A percentile compares a stretch with the other conserved stretches of the same genome.
These are phyloP conservation scores for Hydriomena furcata DNA, from an alignment of 2,888 invertebrate genomes.

Conservation along the genomic window DNA sequence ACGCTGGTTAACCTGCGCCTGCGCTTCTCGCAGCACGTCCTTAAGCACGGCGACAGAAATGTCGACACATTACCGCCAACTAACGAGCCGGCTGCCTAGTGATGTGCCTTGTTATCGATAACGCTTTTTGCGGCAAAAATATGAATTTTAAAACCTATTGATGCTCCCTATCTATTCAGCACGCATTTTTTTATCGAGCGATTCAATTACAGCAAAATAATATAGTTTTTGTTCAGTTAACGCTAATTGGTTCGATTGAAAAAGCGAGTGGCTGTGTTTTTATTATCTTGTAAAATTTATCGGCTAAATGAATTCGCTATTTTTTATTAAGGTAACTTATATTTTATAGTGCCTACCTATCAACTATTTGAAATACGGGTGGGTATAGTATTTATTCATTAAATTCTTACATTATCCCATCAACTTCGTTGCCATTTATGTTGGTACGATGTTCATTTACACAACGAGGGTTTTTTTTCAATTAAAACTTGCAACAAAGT, in stretches of 20 bases:
- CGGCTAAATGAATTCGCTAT: slow-evolving; percentile 10
- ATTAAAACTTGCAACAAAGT: slow-evolving; percentile 11
- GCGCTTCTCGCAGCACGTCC: slow-evolving; percentile 29
- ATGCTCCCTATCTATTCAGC: slow-evolving; percentile 24
- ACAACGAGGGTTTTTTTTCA: neutral
- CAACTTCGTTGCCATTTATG: slow-evolving; percentile 1
- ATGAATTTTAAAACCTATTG: slow-evolving; percentile 47
- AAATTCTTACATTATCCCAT: neutral
- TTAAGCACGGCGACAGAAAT: slow-evolving; percentile 53
- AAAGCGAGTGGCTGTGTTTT: slow-evolving; percentile 11
- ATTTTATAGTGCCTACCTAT: too few species aligned
- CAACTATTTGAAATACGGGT: neutral
- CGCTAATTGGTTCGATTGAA: slow-evolving; percentile 25
- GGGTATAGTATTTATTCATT: too few species aligned
- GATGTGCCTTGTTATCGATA: slow-evolving; percentile 41
- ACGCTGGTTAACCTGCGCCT: slow-evolving; percentile 40
- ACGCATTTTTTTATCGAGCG: slow-evolving; percentile 19
- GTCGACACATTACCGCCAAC: slow-evolving; percentile 60
- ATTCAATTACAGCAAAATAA: slow-evolving; percentile 18
- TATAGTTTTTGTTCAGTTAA: slow-evolving; percentile 19
- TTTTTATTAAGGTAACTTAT: slow-evolving; percentile 2
- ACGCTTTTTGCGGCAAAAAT: slow-evolving; percentile 30
- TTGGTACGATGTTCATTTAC: neutral
- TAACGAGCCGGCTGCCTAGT: slow-evolving; percentile 56
- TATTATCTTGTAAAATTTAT: slow-evolving; percentile 13